These are phyloP conservation scores for Oscheius sp. DNA, from an alignment of 2,888 invertebrate genomes.

Conservation along the genomic window DNA sequence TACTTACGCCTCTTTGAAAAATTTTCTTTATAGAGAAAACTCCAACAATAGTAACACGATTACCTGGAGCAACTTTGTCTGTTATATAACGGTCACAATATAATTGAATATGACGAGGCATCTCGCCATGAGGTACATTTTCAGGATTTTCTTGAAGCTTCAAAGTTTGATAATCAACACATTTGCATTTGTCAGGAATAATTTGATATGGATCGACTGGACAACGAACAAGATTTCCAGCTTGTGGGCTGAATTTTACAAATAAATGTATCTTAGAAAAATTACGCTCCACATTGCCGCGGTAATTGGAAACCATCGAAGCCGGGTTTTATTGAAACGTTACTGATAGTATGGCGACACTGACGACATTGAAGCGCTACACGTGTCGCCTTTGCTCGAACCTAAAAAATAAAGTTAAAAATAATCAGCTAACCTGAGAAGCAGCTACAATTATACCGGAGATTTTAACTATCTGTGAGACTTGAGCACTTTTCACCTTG, in stretches of 20 bases:
- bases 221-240: conserved; percentile 85
- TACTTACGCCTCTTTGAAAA: conserved; percentile 41
- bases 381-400: conserved; percentile 92
- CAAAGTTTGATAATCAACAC: conserved; percentile 96
- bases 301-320: conserved; percentile 94
- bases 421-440: conserved; percentile 76
- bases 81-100: conserved; percentile 84
- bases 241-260: conserved; percentile 80
- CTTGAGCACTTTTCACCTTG: conserved; percentile 82
- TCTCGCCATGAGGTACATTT: conserved; percentile 92
- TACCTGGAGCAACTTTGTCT: conserved; percentile 84
- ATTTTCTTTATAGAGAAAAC: conserved; percentile 94
- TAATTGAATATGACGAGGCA: conserved; percentile 92
- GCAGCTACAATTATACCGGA: conserved; percentile 94
- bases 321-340: conserved; percentile 90
- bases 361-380: conserved; percentile 93
- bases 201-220: conserved; percentile 97
- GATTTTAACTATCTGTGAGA: conserved; percentile 90
- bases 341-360: conserved; percentile 87
- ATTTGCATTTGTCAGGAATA: conserved; percentile 94
- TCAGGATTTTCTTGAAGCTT: conserved; percentile 87
- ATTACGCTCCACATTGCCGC: conserved; percentile 88
- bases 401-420: conserved; percentile 68
- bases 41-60: conserved; percentile 85
- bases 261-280: conserved; percentile 25